These are phyloP conservation scores for Nasua narica DNA, from an alignment of 2,797 vertebrate species.

Conservation along the genomic window DNA sequence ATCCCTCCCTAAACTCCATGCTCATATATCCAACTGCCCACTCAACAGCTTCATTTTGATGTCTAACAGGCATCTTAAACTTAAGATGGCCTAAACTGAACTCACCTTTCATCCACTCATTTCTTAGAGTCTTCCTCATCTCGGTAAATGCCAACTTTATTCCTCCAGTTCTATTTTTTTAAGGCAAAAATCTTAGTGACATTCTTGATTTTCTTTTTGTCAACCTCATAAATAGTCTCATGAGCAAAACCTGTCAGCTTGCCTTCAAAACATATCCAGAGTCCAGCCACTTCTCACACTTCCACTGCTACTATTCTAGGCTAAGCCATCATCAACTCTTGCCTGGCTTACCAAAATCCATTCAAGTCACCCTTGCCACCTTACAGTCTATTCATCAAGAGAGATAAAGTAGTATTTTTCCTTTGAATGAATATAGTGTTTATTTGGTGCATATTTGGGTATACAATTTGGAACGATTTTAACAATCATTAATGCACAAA, in stretches of 20 bases:
- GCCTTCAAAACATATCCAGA: neutral
- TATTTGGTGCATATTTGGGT: constrained; percentile 98
- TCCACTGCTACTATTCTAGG: neutral
- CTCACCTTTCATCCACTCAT: neutral
- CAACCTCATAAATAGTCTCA: neutral
- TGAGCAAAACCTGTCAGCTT: neutral
- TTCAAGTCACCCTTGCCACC: neutral
- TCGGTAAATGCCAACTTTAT: neutral
- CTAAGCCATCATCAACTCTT: neutral
- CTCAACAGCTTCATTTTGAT: neutral
- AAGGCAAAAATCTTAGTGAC: neutral
- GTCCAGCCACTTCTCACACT: neutral
- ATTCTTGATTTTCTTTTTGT: neutral
- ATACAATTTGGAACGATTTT: constrained; percentile 95
- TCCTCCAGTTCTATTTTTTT: neutral
- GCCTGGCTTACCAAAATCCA: neutral
- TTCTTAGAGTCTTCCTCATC: neutral
- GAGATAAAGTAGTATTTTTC: neutral
- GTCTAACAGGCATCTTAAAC: neutral
- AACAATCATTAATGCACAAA: constrained; percentile 97
- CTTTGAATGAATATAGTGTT: constrained; percentile 91
- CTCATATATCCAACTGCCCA: neutral
- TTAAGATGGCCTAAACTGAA: neutral
- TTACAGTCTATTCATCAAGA: neutral
- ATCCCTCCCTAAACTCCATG: neutral